phyloP scores from a whole-genome alignment of 2,113 vertebrate species.

The Pteruthius melanotis region DNA sequence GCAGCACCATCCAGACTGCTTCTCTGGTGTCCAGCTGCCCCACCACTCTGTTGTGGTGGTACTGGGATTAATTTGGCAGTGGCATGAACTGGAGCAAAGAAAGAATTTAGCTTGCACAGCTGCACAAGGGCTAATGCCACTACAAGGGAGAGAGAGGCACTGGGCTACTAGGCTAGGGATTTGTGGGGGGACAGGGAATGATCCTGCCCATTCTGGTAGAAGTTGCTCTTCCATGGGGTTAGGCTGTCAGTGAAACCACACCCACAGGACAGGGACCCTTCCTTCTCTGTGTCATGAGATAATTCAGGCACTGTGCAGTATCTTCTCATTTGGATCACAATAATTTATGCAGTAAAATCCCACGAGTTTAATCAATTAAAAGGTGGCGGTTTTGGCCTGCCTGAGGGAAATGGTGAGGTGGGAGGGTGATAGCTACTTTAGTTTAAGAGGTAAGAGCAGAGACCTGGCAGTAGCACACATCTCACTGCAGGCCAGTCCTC shows the following conservation, averaged over 20 bases:
- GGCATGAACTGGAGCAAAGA: neutral
- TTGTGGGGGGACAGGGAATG: neutral
- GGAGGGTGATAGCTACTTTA: neutral
- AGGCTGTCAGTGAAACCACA: neutral
- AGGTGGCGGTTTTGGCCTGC: neutral
- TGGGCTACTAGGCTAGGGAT: accelerated
- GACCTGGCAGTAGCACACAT: neutral
- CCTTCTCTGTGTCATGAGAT: neutral
- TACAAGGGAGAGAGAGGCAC: neutral
- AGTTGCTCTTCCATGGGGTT: neutral
- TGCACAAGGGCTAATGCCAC: neutral
- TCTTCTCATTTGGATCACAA: neutral
- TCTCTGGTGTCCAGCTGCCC: neutral
- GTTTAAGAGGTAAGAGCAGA: neutral
- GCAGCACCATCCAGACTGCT: neutral
- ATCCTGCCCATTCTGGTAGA: neutral
- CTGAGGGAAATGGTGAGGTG: neutral
- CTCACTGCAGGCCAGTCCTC: neutral
- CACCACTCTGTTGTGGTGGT: neutral
- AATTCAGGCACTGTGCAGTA: neutral
- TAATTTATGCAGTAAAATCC: neutral
- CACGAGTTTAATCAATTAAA: neutral
- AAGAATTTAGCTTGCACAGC: neutral
- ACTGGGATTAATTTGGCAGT: neutral
- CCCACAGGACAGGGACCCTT: neutral